Base-by-base conservation (phyloP, 2,797 vertebrate species). In the Sebastiscus albofasciatus region DNA sequence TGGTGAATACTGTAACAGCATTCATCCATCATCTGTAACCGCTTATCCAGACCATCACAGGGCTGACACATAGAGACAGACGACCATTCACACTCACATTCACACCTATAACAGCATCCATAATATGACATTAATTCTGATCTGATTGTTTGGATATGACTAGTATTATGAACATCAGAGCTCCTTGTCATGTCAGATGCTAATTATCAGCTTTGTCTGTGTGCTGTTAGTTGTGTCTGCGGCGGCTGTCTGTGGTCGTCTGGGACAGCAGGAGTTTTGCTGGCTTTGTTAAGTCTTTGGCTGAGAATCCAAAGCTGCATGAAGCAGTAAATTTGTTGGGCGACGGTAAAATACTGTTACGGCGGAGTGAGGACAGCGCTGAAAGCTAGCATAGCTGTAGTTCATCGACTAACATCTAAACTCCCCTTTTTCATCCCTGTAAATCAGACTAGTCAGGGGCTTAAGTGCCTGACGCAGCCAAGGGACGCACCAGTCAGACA, bases 321-420 rank as follows among this genome's bases (percentile, higher is more conserved):
- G 81, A 83, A 12, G 80, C 31, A 59, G 80, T 79, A 82, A 72
- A 91, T 87, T 85, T 86, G 87, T 88, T 72, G 84, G 80, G 84
- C 49, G 58, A 85, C 24, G 66, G 81, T 89, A 84, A 92, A 93
- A 89, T 81, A 84, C 75, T 68, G 67, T 77, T 82, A 86, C 33
- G 24, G 58, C 14, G 77, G 86, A 88, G 89, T 81, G 90, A 86
- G 78, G 91, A 92, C 82, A 85, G 90, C 52, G 71, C 77, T 90
- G 92, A 92, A 90, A 90, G 87, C 85, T 61, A 87, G 86, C 85
- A 67, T 89, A 84, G 90, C 87, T 89, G 84, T 88, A 86, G 91
- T 83, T 94, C 91, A 93, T 92, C 78, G 72, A 79, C 87, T 79
- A 90, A 88, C 85, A 85, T 91, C 89, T 90, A 86, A 90, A 90